Evolutionary conservation across 2,797 vertebrate genomes (phyloP), one percentile per base, ranked within the genome.

Genomic region (Pelochelys cantorii): DNA sequence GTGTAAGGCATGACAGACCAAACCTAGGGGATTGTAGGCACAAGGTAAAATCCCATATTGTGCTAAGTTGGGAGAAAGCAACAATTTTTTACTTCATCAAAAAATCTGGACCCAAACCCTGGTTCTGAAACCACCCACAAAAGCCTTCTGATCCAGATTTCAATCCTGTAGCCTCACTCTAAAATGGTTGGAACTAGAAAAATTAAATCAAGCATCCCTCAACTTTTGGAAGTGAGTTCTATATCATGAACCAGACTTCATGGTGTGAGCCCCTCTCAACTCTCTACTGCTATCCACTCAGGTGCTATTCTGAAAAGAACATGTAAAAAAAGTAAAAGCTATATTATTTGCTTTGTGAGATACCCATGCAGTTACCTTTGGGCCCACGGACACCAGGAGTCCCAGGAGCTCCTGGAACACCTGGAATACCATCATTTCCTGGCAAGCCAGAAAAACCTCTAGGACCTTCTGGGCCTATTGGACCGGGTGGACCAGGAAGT

Each of bases 391-490:
- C 90, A 23, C 99, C 99, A 85, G 98, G 98, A 34, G 93, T 98
- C 3, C 99, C 99, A 0, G 98, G 98, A 85, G 96, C 96, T 87
- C 99, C 99, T 34, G 97, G 98, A 68, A 97, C 96, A 29, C 99
- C 99, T 0, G 98, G 98, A 95, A 98, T 88, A 18, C 99, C 99
- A 79, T 98, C 98, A 71, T 96, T 97, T 74, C 99, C 99, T 22
- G 98, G 98, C 60, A 98, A 94, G 74, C 99, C 99, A 89, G 99
- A 98, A 97, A 98, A 98, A 13, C 99, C 99, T 95, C 98, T 98
- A 17, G 98, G 96, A 85, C 99, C 99, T 95, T 98, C 98, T 11
- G 98, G 98, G 68, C 99, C 99, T 34, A 90, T 81, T 78, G 98
- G 98, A 75, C 99, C 98, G 7, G 98, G 97, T 12, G 97, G 97